Evolutionary conservation across 2,113 vertebrate species (phyloP), one percentile per base, ranked within the genome.

Genomic region (Rhabdomys dilectus): DNA sequence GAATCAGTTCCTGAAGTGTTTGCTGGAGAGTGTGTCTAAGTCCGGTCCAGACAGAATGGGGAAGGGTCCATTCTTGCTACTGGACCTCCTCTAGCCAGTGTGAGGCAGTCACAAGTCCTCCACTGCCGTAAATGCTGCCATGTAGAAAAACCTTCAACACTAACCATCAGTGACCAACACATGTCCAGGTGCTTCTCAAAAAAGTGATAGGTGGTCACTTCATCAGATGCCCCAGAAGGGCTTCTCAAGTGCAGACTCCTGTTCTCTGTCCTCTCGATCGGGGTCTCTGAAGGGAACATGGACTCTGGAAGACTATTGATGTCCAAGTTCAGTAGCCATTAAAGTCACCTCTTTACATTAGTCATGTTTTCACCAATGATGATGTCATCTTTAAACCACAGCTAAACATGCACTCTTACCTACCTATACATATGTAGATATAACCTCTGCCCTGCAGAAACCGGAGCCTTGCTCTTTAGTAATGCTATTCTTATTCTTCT

Each of bases 321-420:
- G 45, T 29, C 9, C n/a, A 21, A n/a, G 29, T 15, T 39, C 73
- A 76, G 70, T 42, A 70, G 4, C n/a, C 45, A 81, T 1, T 48
- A n/a, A 93, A 75, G 66, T 88, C 16, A 75, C 34, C 19, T 42
- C 82, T 92, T 64, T 62, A 48, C 8, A 34, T 89, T 16, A 89
- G 51, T 51, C 17, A n/a, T 42, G 24, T 87, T 91, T 91, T 86
- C 64, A 84, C 26, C 84, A 13, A 78, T 45, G 81, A 34, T 53
- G 34, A 56, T n/a, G 8, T 51, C 70, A 8, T 64, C 60, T 58
- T 39, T 91, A 75, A 60, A 42, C 26, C 72, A 76, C 62, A 39
- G 80, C 51, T 56, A 75, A 29, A 34, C 34, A 53, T 16, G 31
- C 3, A 73, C 48, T 62, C 13, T 2, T 60, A 29, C 13, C 39